Conservation (phyloP, 1,140 invertebrate species). For the Aphaenogaster ashmeadi region DNA sequence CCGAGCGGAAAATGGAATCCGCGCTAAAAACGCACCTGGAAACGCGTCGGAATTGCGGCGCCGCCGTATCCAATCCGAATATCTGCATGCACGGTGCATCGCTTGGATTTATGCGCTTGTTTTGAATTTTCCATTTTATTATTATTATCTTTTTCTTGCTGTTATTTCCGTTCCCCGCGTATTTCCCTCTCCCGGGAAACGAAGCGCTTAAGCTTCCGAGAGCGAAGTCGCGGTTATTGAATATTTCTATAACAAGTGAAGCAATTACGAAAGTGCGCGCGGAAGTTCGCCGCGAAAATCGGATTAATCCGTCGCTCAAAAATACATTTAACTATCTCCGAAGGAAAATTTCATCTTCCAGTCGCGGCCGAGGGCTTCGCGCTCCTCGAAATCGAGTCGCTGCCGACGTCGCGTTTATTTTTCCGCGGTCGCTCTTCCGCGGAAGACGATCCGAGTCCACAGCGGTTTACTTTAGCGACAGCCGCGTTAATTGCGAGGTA, state of each 20-base stretch:
- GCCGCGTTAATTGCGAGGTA: slow-evolving; percentile 43
- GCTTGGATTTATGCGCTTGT: slow-evolving; percentile 21
- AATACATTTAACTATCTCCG: slow-evolving; percentile 23
- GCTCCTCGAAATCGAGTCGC: not conserved
- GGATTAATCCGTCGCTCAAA: slow-evolving; percentile 36
- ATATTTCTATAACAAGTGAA: slow-evolving; percentile 40
- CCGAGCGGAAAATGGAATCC: slow-evolving; percentile 30
- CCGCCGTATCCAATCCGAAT: slow-evolving; percentile 25
- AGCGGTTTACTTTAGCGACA: slow-evolving; percentile 6
- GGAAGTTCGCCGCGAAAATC: slow-evolving; percentile 22
- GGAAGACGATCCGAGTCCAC: not conserved
- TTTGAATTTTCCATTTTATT: slow-evolving; percentile 19
- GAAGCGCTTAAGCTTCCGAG: not conserved
- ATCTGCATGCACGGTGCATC: slow-evolving; percentile 21
- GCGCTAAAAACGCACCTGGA: slow-evolving; percentile 24
- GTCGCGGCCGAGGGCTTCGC: not conserved
- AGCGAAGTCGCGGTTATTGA: slow-evolving; percentile 2
- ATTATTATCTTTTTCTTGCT: not conserved
- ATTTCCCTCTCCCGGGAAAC: not conserved
- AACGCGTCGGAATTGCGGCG: not conserved
- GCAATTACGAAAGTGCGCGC: slow-evolving; percentile 39
- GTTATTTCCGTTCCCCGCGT: not conserved
- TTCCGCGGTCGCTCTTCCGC: not conserved
- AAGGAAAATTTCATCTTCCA: slow-evolving; percentile 25
- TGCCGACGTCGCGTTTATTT: slow-evolving; percentile 16